Percentiles rank a stretch among this genome's conserved stretches.
Conservation (phyloP, 2,888 invertebrate species). For the Iselma pallidipennis region DNA sequence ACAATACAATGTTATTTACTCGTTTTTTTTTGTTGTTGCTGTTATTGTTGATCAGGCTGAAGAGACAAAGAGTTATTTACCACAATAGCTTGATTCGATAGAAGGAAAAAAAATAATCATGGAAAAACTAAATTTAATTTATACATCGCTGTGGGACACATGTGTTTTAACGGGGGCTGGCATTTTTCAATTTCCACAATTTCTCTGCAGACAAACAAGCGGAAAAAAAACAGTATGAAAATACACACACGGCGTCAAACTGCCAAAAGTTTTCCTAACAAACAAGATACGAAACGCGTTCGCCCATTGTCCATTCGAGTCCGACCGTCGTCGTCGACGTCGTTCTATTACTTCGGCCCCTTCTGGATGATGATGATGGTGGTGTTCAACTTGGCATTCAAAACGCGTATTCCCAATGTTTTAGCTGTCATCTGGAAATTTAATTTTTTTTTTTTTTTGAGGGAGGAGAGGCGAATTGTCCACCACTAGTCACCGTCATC, state of each 20-base stretch:
- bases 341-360: conserved; percentile 27
- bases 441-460: conserved; percentile 36
- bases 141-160: conserved; percentile 39
- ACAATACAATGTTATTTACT: conserved; percentile 42
- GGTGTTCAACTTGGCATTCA: conserved; percentile 45
- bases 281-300: conserved; percentile 45
- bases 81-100: conserved; percentile 13
- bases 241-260: conserved; percentile 48
- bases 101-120: neutral
- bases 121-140: conserved; percentile 32
- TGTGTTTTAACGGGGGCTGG: conserved; percentile 35
- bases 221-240: conserved; percentile 43
- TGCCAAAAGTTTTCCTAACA: conserved; percentile 54
- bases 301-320: conserved; percentile 45
- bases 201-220: conserved; percentile 17
- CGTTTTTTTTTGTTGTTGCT: conserved; percentile 15
- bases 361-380: conserved; percentile 12
- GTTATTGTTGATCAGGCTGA: neutral
- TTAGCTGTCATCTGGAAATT: conserved; percentile 45
- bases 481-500: neutral
- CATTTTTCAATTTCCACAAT: conserved; percentile 41
- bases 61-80: neutral
- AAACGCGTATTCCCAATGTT: conserved; percentile 40
- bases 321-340: conserved; percentile 16
- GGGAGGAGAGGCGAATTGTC: conserved; percentile 10